Percentiles rank a stretch among this genome's conserved stretches.
These are phyloP conservation scores for Zhuqinia jingwanae DNA, from an alignment of 2,888 invertebrate genomes.

Conservation along the genomic window DNA sequence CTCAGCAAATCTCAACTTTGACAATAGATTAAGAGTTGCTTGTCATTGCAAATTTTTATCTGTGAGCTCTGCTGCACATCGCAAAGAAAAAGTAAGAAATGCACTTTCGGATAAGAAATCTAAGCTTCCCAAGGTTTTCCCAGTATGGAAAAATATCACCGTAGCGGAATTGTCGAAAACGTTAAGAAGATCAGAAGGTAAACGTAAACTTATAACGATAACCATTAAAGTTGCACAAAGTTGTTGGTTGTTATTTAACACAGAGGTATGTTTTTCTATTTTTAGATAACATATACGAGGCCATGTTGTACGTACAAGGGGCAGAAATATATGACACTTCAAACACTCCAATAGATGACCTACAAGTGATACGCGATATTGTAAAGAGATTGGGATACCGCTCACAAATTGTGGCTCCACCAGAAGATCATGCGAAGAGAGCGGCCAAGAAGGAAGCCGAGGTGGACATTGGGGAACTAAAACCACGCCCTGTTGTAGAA, in stretches of 20 bases:
- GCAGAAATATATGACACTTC: slow-evolving; percentile 83
- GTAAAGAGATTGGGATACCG: slow-evolving; percentile 87
- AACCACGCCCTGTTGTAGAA: slow-evolving; percentile 79
- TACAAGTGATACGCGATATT: slow-evolving; percentile 86
- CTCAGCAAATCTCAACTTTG: background rate
- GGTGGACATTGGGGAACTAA: slow-evolving; percentile 81
- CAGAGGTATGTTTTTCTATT: too few relatives aligned
- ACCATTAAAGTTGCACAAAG: too few relatives aligned
- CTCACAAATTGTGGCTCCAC: slow-evolving; percentile 84
- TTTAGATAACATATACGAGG: slow-evolving; percentile 86
- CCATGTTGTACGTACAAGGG: slow-evolving; percentile 86
- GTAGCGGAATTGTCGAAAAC: slow-evolving; percentile 87
- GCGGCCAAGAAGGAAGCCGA: slow-evolving; percentile 80
- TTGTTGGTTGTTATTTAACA: too few relatives aligned
- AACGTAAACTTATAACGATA: too few relatives aligned
- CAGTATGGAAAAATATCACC: slow-evolving; percentile 91
- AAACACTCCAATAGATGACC: slow-evolving; percentile 85
- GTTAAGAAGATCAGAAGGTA: slow-evolving; percentile 85
- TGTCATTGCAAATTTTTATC: slow-evolving; percentile 48
- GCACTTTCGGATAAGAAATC: slow-evolving; percentile 56
- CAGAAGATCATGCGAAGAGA: slow-evolving; percentile 78
- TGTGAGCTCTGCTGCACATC: background rate
- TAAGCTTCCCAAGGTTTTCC: slow-evolving; percentile 82
- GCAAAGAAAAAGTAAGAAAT: background rate
- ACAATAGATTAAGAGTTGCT: background rate